Conservation (phyloP, 2,113 vertebrate genomes). For the Cephalophus harveyi region DNA sequence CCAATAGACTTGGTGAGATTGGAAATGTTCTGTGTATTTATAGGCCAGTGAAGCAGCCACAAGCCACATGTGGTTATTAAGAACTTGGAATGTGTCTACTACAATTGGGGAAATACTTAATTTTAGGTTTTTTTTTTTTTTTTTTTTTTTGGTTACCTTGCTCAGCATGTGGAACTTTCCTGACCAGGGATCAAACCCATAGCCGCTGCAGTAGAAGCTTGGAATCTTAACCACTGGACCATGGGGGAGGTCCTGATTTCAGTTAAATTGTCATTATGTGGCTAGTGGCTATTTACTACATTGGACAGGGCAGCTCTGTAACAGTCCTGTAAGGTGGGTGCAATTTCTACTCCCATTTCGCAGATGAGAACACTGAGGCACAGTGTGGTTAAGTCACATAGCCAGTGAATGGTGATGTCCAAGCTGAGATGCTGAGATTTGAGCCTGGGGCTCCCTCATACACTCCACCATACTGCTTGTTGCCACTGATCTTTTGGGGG, state of each 20-base stretch:
- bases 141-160: neutral
- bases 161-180: neutral
- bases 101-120: neutral
- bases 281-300: neutral
- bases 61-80: neutral
- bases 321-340: neutral
- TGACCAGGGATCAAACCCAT: neutral
- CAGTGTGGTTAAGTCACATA: neutral
- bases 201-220: neutral
- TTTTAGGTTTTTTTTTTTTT: neutral
- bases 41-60: neutral
- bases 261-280: neutral
- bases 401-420: neutral
- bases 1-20: neutral
- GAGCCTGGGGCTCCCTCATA: neutral
- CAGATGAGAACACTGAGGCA: neutral
- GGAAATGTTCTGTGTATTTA: neutral
- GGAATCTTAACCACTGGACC: neutral
- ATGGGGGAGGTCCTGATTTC: neutral
- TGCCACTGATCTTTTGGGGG: neutral
- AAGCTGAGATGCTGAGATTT: constrained; percentile 6
- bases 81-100: neutral
- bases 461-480: neutral
- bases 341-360: neutral
- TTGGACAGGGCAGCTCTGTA: neutral